These are phyloP conservation scores for Strigamia maritima DNA, from an alignment of 2,888 invertebrate species.

Conservation along the genomic window DNA sequence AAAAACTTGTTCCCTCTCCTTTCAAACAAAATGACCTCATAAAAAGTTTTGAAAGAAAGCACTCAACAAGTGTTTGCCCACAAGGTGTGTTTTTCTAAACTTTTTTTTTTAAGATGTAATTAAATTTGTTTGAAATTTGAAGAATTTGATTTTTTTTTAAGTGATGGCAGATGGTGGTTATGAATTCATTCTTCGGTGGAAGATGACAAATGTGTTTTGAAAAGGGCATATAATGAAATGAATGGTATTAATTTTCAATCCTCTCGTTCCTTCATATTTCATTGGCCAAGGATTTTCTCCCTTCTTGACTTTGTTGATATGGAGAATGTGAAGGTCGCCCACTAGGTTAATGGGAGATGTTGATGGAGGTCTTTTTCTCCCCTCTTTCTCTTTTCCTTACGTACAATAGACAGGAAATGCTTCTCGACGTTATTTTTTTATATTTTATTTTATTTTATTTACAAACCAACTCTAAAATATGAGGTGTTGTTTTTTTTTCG, in stretches of 20 bases:
- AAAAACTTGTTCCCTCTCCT: conserved; percentile 7
- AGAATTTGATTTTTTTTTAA: not conserved
- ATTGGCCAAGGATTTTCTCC: not conserved
- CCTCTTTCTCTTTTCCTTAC: not conserved
- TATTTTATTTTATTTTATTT: not conserved
- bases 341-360: not conserved
- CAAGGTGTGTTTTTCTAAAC: not conserved
- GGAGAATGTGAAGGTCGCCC: not conserved
- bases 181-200: not conserved
- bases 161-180: not conserved
- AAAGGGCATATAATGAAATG: not conserved
- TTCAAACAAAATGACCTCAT: conserved; percentile 14
- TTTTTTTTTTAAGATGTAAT: not conserved
- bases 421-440: not conserved
- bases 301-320: not conserved
- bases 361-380: not conserved
- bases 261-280: not conserved
- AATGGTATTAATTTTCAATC: not conserved
- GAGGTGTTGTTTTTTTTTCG: not conserved
- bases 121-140: not conserved
- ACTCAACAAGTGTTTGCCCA: conserved; percentile 20
- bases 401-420: not conserved
- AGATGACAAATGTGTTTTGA: not conserved
- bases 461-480: not conserved
- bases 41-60: not conserved